phyloP scores from a whole-genome alignment of 1,140 invertebrate species.

The Dreissena polymorpha region DNA sequence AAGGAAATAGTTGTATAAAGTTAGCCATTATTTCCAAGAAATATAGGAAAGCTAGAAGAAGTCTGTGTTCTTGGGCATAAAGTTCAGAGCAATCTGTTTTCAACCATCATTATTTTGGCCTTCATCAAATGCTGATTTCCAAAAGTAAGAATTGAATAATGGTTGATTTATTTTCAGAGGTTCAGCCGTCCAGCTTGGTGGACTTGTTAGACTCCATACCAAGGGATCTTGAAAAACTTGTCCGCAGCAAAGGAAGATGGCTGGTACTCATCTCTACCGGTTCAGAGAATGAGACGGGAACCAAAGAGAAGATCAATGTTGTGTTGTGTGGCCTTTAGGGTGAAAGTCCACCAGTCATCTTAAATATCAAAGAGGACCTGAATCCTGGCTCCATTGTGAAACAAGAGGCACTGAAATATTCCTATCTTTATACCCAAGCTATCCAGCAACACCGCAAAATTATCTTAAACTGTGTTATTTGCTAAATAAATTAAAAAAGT shows the following conservation, averaged over 20 bases:
- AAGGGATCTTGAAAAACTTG: slow-evolving; percentile 42
- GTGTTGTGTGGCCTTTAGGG: slow-evolving; percentile 69
- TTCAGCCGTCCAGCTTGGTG: slow-evolving; percentile 44
- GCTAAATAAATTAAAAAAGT: too few relatives aligned
- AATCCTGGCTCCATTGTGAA: slow-evolving; percentile 64
- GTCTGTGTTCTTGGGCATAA: too few relatives aligned
- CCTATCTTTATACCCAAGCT: not conserved
- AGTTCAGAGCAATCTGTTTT: not conserved
- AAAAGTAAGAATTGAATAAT: not conserved
- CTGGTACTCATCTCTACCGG: slow-evolving; percentile 62
- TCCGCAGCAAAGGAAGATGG: slow-evolving; percentile 59
- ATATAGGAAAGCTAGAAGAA: too few relatives aligned
- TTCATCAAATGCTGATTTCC: not conserved
- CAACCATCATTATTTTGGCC: not conserved
- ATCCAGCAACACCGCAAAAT: too few relatives aligned
- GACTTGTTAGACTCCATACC: slow-evolving; percentile 44
- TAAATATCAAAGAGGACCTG: slow-evolving; percentile 64
- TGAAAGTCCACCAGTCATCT: slow-evolving; percentile 59
- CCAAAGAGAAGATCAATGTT: slow-evolving; percentile 61
- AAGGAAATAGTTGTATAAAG: too few relatives aligned
- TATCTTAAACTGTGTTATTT: too few relatives aligned
- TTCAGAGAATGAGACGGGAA: slow-evolving; percentile 57
- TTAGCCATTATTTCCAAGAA: too few relatives aligned
- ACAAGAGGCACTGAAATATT: slow-evolving; percentile 54
- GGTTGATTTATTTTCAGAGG: slow-evolving; percentile 4